A percentile compares a stretch with the other conserved stretches of the same genome.
These are phyloP conservation scores for Oncorhynchus nerka DNA, from an alignment of 2,113 vertebrate species.

Conservation along the genomic window DNA sequence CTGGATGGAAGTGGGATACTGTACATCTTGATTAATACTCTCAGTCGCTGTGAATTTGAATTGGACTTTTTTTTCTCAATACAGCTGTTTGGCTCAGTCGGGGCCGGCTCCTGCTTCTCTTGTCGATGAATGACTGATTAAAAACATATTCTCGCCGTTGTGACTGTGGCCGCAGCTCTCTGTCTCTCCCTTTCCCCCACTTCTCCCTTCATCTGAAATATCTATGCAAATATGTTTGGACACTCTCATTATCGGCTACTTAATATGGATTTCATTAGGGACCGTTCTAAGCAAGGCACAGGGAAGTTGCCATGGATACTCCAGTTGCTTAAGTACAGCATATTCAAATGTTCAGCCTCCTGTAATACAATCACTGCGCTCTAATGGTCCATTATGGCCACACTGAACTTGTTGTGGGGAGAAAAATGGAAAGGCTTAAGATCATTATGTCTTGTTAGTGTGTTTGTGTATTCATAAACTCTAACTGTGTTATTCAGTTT, in stretches of 20 bases:
- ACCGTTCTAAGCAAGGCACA: conserved; percentile 62
- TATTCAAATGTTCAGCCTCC: conserved; percentile 72
- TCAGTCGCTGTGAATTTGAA: no score
- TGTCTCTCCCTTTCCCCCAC: conserved; percentile 8
- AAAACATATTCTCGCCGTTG: background rate
- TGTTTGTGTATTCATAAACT: conserved; percentile 1
- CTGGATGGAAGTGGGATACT: no score
- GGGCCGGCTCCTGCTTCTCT: background rate
- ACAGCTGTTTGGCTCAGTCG: background rate
- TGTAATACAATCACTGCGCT: conserved; percentile 72
- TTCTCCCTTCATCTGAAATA: conserved; percentile 48
- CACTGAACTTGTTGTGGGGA: conserved; percentile 63
- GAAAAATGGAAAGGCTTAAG: conserved; percentile 35
- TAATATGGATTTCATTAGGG: conserved; percentile 80
- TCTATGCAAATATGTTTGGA: conserved; percentile 78
- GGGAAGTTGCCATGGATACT: conserved; percentile 79
- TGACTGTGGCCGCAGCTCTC: background rate
- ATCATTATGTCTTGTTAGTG: conserved; percentile 55
- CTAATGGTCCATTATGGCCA: conserved; percentile 73
- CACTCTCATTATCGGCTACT: conserved; percentile 76
- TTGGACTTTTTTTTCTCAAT: no score
- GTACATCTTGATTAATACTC: no score
- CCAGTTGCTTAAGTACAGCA: conserved; percentile 72
- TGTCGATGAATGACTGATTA: background rate
- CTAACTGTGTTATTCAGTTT: background rate